A percentile compares a stretch with the other conserved stretches of the same genome.
These are phyloP conservation scores for Serinus canaria DNA, from an alignment of 2,113 vertebrate genomes.

Conservation along the genomic window DNA sequence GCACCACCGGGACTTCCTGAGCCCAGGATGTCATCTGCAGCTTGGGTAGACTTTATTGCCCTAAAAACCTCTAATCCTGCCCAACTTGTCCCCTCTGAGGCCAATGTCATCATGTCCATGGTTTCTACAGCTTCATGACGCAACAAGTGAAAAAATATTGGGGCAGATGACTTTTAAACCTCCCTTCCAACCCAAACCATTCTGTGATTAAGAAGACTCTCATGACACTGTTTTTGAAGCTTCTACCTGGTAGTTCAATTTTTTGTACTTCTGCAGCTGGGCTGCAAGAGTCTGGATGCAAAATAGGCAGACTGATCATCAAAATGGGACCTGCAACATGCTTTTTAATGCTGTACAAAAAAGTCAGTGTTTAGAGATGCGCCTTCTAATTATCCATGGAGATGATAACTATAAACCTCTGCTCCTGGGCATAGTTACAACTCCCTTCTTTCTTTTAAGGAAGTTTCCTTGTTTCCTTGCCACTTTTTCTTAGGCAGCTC, in stretches of 20 bases:
- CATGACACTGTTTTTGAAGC: background rate
- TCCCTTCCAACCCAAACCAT: background rate
- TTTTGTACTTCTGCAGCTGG: background rate
- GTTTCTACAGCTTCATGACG: background rate
- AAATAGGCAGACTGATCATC: background rate
- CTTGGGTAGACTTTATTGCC: background rate
- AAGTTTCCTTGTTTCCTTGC: background rate
- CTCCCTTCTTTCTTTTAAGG: background rate
- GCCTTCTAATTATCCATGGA: background rate
- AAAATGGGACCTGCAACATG: background rate
- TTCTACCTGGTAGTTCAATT: background rate
- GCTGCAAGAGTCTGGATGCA: background rate
- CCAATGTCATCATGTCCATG: accelerated
- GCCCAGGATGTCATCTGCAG: background rate
- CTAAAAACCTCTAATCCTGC: background rate
- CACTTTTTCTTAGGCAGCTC: background rate
- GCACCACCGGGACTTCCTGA: accelerated
- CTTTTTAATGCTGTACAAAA: background rate
- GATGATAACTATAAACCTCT: background rate
- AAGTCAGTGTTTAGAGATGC: accelerated
- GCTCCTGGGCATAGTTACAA: background rate
- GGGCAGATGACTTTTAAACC: background rate
- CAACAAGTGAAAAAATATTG: background rate
- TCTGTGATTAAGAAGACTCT: background rate
- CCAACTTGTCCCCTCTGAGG: accelerated